Conservation (phyloP, 2,113 vertebrate genomes). For the Ahaetulla prasina region DNA sequence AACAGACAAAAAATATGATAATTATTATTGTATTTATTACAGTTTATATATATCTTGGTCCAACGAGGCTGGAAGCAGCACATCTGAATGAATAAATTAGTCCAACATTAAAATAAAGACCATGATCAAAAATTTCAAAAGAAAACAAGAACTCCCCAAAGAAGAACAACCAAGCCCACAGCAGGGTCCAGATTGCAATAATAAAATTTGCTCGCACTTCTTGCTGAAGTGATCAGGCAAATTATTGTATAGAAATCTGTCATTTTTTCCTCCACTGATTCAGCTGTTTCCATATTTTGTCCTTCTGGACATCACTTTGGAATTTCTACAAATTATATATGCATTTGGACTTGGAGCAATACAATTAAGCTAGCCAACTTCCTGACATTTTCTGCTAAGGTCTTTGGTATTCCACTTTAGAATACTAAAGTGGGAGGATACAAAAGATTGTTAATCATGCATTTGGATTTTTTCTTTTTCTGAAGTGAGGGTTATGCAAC, state of each 20-base stretch:
- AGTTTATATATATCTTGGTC: not conserved
- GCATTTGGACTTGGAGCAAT: slow-evolving; percentile 34
- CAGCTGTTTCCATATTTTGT: not conserved
- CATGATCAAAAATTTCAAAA: not conserved
- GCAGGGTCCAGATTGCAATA: not conserved
- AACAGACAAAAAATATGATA: not conserved
- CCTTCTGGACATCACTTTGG: not conserved
- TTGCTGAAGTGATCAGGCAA: not conserved
- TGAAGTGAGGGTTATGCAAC: slow-evolving; percentile 39
- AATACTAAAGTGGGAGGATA: slow-evolving; percentile 60
- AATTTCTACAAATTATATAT: slow-evolving; percentile 35
- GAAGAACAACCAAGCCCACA: not conserved
- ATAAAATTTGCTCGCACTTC: not conserved
- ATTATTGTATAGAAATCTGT: too few species aligned
- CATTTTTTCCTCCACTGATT: not conserved
- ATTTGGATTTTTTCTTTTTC: not conserved
- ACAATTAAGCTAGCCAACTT: slow-evolving; percentile 39
- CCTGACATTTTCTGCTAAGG: slow-evolving; percentile 53
- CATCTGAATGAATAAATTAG: not conserved
- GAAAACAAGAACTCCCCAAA: not conserved
- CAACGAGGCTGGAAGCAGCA: not conserved
- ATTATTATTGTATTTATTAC: not conserved
- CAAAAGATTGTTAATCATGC: not conserved
- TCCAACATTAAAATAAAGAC: not conserved
- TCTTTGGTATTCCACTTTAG: slow-evolving; percentile 25